Evolutionary conservation across 2,888 invertebrate species (phyloP).

Genomic region (Belgica antarctica): DNA sequence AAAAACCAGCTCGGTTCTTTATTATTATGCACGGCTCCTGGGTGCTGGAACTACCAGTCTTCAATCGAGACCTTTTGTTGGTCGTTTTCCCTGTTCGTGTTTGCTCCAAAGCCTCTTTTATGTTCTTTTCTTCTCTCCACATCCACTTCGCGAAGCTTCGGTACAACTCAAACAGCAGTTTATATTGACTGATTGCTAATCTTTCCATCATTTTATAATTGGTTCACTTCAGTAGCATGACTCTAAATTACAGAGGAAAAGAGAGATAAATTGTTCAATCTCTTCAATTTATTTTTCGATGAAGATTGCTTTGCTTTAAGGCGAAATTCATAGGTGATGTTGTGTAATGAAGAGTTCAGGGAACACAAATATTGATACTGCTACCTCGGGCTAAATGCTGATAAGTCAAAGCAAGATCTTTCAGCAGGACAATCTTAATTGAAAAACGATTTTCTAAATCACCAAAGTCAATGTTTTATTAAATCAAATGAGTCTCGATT

Average conservation of each 20-base stretch:
- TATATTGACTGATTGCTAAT: slow-evolving; percentile 42
- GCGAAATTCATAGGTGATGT: too few relatives aligned
- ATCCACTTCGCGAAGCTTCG: too few relatives aligned
- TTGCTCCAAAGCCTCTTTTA: neutral
- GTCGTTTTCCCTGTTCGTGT: neutral
- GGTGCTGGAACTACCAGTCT: slow-evolving; percentile 33
- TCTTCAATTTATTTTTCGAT: slow-evolving; percentile 3
- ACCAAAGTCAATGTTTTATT: too few relatives aligned
- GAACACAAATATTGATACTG: too few relatives aligned
- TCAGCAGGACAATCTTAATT: too few relatives aligned
- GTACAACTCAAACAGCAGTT: slow-evolving; percentile 11
- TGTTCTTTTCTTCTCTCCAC: slow-evolving; percentile 16
- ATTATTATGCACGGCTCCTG: slow-evolving; percentile 34
- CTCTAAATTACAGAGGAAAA: slow-evolving; percentile 35
- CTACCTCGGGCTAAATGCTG: too few relatives aligned
- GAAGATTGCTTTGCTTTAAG: neutral
- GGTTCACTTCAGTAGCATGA: slow-evolving; percentile 42
- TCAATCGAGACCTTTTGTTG: slow-evolving; percentile 30
- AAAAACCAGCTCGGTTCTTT: slow-evolving; percentile 15
- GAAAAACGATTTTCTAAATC: too few relatives aligned
- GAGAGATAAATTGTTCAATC: slow-evolving; percentile 12
- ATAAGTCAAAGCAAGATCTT: too few relatives aligned
- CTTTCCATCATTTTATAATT: slow-evolving; percentile 41
- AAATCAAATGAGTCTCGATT: too few relatives aligned
- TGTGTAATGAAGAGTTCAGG: too few relatives aligned